A percentile compares a stretch with the other conserved stretches of the same genome.
phyloP scores from a whole-genome alignment of 2,888 invertebrate genomes.

The Cephus sareptanus region DNA sequence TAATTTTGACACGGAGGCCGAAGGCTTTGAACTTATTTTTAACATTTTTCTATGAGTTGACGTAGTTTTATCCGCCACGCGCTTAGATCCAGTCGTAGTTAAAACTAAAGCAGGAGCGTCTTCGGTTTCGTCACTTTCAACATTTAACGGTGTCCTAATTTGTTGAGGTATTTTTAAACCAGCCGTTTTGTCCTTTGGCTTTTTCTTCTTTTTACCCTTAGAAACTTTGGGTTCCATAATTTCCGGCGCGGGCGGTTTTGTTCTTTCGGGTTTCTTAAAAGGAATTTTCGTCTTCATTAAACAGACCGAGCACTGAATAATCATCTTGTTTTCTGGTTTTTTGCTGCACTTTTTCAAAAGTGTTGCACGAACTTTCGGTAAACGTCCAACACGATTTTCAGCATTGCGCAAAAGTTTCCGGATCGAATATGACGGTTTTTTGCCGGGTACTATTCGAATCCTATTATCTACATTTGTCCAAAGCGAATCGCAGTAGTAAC shows the following conservation, averaged over 20 bases:
- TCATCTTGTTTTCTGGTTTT: conserved; percentile 47
- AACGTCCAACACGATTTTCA: conserved; percentile 18
- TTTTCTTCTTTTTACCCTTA: conserved; percentile 56
- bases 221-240: conserved; percentile 11
- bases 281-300: conserved; percentile 37
- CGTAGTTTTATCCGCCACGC: conserved; percentile 9
- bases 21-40: conserved; percentile 26
- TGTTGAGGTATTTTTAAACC: conserved; percentile 59
- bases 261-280: conserved; percentile 44
- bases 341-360: conserved; percentile 45
- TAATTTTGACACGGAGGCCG: conserved; percentile 36
- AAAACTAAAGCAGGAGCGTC: conserved; percentile 26
- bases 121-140: conserved; percentile 16
- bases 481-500: conserved; percentile 49
- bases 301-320: conserved; percentile 53
- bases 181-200: conserved; percentile 62
- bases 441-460: conserved; percentile 41
- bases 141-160: conserved; percentile 12
- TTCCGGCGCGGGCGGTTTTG: conserved; percentile 21
- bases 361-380: conserved; percentile 37
- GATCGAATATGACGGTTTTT: conserved; percentile 36
- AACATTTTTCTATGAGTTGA: conserved; percentile 22
- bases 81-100: conserved; percentile 6
- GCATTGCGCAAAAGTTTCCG: conserved; percentile 33
- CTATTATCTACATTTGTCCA: conserved; percentile 44